phyloP scores from a whole-genome alignment of 2,797 vertebrate genomes.

The Gadopsis bispinosus region DNA sequence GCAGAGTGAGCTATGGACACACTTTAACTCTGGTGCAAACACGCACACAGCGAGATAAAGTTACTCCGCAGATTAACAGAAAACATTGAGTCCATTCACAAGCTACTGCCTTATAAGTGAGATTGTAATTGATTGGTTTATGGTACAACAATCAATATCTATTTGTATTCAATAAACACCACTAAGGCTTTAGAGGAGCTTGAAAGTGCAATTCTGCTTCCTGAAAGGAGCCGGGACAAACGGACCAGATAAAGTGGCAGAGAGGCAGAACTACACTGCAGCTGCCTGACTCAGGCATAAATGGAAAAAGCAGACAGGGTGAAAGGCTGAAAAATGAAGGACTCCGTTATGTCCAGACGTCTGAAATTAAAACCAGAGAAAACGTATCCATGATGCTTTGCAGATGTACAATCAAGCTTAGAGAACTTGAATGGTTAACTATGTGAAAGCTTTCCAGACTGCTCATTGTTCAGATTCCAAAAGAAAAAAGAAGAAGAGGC shows the following conservation, averaged over 20 bases:
- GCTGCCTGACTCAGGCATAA: neutral
- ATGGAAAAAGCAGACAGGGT: neutral
- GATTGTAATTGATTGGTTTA: neutral
- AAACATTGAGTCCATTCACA: neutral
- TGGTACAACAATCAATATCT: neutral
- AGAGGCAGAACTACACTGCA: neutral
- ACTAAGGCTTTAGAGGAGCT: neutral
- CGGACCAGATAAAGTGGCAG: neutral
- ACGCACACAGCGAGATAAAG: neutral
- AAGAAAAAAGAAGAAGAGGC: neutral
- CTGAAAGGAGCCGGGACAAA: conserved; percentile 17
- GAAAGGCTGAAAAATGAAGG: conserved; percentile 3
- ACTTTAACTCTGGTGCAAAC: neutral
- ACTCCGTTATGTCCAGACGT: conserved; percentile 26
- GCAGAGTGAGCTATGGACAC: neutral
- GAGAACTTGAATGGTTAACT: conserved; percentile 26
- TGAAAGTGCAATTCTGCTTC: neutral
- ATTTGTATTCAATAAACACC: conserved; percentile 10
- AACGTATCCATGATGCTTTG: conserved; percentile 32
- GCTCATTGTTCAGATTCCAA: conserved; percentile 26
- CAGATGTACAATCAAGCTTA: conserved; percentile 35
- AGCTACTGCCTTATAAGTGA: neutral
- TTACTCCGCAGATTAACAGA: neutral
- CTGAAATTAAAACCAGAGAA: conserved; percentile 23
- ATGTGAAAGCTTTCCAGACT: conserved; percentile 7